These are phyloP conservation scores for Brachionus sp. DNA, from an alignment of 1,140 invertebrate species.

Conservation along the genomic window DNA sequence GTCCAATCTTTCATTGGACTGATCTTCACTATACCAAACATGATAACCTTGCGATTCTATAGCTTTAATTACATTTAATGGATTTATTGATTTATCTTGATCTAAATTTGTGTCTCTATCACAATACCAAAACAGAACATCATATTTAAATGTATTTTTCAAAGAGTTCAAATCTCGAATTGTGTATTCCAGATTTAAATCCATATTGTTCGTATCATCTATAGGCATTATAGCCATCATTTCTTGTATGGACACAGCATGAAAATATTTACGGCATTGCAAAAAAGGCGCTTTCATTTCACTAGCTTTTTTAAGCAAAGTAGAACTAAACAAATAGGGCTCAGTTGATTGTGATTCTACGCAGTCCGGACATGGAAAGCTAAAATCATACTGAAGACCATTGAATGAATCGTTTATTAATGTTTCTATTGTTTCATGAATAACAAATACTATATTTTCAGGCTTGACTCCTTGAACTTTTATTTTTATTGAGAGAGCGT, in stretches of 20 bases:
- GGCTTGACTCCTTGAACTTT: constrained; percentile 55
- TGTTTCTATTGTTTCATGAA: constrained; percentile 57
- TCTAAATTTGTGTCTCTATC: constrained; percentile 38
- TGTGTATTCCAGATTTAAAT: constrained; percentile 54
- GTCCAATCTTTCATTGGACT: not conserved
- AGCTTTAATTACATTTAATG: constrained; percentile 49
- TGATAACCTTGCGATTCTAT: constrained; percentile 45
- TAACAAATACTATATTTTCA: constrained; percentile 56
- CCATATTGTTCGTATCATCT: constrained; percentile 52
- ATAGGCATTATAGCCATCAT: constrained; percentile 53
- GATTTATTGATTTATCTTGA: constrained; percentile 47
- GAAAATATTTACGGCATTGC: constrained; percentile 58
- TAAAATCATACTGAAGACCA: constrained; percentile 54
- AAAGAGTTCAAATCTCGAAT: constrained; percentile 52
- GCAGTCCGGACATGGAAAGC: constrained; percentile 57
- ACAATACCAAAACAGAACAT: constrained; percentile 52
- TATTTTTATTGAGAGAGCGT: constrained; percentile 51
- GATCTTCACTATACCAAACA: not conserved
- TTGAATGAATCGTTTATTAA: constrained; percentile 55
- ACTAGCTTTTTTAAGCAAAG: constrained; percentile 52
- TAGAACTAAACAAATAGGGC: constrained; percentile 50
- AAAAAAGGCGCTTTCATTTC: constrained; percentile 55
- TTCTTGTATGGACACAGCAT: constrained; percentile 55
- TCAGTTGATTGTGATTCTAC: constrained; percentile 46
- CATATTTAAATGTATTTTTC: constrained; percentile 50